phyloP scores from a whole-genome alignment of 2,113 vertebrate species.

The Typhlomys cinereus region DNA sequence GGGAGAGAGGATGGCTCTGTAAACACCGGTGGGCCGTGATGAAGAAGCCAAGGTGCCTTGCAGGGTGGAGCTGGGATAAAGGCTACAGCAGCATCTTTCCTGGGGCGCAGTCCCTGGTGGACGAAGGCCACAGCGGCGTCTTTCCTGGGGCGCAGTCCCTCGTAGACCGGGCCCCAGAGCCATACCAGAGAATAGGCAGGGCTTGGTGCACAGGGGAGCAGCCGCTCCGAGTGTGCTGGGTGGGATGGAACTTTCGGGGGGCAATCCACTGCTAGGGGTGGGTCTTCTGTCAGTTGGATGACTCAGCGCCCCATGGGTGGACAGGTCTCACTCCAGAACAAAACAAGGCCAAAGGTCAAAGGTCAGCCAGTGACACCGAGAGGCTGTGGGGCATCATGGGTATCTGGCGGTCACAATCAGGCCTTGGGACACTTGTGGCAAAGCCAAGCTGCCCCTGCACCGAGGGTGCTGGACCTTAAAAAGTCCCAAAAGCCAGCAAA shows the following conservation, averaged over 20 bases:
- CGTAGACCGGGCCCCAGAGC: too few relatives aligned
- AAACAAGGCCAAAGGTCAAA: not conserved
- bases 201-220: not conserved
- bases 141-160: too few relatives aligned
- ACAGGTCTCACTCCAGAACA: not conserved
- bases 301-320: not conserved
- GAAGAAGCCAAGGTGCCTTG: not conserved
- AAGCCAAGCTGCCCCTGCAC: too few relatives aligned
- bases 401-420: not conserved
- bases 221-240: not conserved
- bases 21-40: not conserved
- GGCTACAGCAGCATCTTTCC: not conserved
- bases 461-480: too few relatives aligned
- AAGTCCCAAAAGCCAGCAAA: too few relatives aligned
- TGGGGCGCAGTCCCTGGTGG: not conserved
- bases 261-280: not conserved
- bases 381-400: not conserved
- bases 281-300: not conserved
- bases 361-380: not conserved
- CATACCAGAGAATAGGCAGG: rapidly evolving
- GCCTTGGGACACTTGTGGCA: not conserved
- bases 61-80: not conserved
- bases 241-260: not conserved
- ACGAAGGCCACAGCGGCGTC: too few relatives aligned
- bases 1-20: not conserved